Evolutionary conservation across 1,140 invertebrate genomes (phyloP), one percentile per base, ranked within the genome.

Genomic region (Caenorhabditis briggsae): DNA sequence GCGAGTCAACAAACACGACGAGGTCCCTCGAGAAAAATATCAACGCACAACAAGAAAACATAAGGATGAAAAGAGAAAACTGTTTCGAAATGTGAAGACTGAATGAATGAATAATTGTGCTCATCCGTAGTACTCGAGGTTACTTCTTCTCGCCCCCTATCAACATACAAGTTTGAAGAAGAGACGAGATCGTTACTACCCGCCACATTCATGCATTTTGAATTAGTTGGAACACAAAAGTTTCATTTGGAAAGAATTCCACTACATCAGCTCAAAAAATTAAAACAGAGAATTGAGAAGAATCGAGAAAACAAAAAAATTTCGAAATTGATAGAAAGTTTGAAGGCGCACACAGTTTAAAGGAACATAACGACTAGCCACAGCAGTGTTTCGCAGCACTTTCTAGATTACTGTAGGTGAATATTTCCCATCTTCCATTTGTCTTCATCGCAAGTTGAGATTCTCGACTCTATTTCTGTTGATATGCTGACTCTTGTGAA

Each of bases 51-150:
- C 41, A 18, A 14, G 41, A 70, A 46, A 70, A 70, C 23, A n/a
- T 59, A 33, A 65, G 61, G 33, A 65, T 33, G 56, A 16, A 70
- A 70, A 70, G 46, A 70, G 64, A 78, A 78, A 78, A 78, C 70
- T 8, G 70, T 78, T 78, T 78, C 9, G 70, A 78, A 23, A 23
- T 50, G 11, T 5, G 70, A 8, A 50, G 46, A 50, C 46, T 14
- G 46, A 53, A 78, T 78, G 70, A 78, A 78, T 78, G 70, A 50
- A 78, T 50, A 78, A 78, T 50, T 20, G 46, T 33, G 33, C 33
- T 3, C 33, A n/a, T 23, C 11, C 53, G 46, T 41, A 78, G 70
- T 78, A 78, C 70, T 78, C 70, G 12, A 18, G 5, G 43, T 12
- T 8, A 61, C 14, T 9, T 70, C 9, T n/a, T n/a, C n/a, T n/a